Percentiles rank a stretch among this genome's conserved stretches.
phyloP scores from a whole-genome alignment of 1,140 invertebrate genomes.

The Neodiprion pinetum region DNA sequence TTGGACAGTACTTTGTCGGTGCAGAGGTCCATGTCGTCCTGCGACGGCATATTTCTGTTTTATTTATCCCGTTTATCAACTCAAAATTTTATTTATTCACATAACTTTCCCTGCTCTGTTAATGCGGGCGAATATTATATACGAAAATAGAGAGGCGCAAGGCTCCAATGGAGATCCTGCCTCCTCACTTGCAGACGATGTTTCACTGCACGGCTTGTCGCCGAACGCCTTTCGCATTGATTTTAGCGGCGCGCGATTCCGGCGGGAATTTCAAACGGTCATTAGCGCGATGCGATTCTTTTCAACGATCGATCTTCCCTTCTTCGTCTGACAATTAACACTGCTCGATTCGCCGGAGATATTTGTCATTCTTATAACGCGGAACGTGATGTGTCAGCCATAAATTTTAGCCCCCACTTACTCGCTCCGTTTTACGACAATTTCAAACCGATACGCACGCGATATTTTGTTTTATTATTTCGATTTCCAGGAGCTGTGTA shows the following conservation, averaged over 20 bases:
- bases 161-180: slow-evolving; percentile 16
- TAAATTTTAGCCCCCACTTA: neutral
- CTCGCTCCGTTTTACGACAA: neutral
- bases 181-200: neutral
- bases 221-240: slow-evolving; percentile 45
- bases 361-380: neutral
- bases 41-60: slow-evolving; percentile 46
- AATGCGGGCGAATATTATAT: neutral
- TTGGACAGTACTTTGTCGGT: slow-evolving; percentile 61
- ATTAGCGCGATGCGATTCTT: neutral
- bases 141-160: too few relatives aligned
- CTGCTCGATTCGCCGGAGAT: neutral
- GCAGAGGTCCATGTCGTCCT: slow-evolving; percentile 55
- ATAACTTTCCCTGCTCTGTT: slow-evolving; percentile 29
- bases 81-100: slow-evolving; percentile 34
- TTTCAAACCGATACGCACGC: too few relatives aligned
- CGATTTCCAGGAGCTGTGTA: too few relatives aligned
- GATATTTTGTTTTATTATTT: too few relatives aligned
- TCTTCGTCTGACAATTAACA: too few relatives aligned
- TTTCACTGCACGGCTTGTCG: neutral
- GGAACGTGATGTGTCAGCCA: neutral
- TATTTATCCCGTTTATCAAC: neutral
- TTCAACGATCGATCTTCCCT: neutral
- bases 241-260: slow-evolving; percentile 51
- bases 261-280: slow-evolving; percentile 41